Base-by-base conservation (phyloP, 2,888 invertebrate genomes). In the Nasonia oneida region DNA sequence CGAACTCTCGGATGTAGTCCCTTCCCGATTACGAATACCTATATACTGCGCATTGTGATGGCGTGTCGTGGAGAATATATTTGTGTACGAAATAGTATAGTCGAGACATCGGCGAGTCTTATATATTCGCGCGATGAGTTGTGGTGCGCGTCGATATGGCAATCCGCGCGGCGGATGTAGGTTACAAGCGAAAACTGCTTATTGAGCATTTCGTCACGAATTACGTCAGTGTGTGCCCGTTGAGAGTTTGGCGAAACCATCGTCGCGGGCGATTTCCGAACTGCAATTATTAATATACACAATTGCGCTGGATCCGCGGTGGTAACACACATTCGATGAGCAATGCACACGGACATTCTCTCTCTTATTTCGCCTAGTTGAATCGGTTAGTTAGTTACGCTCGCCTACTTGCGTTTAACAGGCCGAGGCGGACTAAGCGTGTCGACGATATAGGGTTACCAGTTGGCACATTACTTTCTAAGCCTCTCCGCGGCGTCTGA, bases 291-390 rank as follows among this genome's bases (percentile, higher is more conserved):
- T 33, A 37, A 37, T 64, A 29, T 47, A 47, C 4, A 23, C 64
- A 12, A 64, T 18, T 29, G 64, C 64, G 29, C 64, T 14, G 4
- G 29, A 23, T 6, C 23, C 3, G 42, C 42, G 23, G 23, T 23
- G 42, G 42, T 47, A 42, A 42, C 8, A 42, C 39, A 42, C 42
- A 42, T 42, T 42, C 64, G 64, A 64, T 23, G 8, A 47, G 12
- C 10, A 47, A 1, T 47, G 10, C 12, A 47, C 12, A 47, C 47
- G 8, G 8, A 42, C 42, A 42, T 6, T 8, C 42, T 42, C 39
- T 8, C 37, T 91, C 89, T 90, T 90, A 91, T 91, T 90, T 89
- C 88, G 89, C 89, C 89, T 89, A 89, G 90, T 90, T 90, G 88
- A 88, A 88, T 88, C 88, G 88, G 87, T 89, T 88, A 90, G 89